Percentiles rank a stretch among this genome's conserved stretches.
Conservation (phyloP, 2,888 invertebrate genomes). For the Nephrotoma appendiculata region DNA sequence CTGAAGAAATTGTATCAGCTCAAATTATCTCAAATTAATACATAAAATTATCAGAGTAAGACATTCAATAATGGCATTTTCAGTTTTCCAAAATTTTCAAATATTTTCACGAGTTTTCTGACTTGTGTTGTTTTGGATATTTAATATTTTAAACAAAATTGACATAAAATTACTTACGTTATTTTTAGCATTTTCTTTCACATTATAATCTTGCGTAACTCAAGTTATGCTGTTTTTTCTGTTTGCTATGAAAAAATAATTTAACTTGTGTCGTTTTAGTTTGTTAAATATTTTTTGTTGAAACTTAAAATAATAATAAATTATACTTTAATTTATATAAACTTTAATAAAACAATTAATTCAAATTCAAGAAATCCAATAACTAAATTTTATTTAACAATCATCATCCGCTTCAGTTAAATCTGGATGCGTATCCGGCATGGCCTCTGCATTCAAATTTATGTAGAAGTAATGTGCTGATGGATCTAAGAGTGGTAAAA, state of each 20-base stretch:
- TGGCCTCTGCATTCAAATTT: background rate
- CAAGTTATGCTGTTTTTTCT: no score
- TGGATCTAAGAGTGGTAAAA: no score
- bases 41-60: no score
- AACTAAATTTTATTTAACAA: background rate
- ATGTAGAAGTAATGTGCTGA: background rate
- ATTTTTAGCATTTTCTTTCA: background rate
- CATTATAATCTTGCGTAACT: no score
- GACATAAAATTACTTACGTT: background rate
- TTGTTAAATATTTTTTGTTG: no score
- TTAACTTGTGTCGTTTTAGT: no score
- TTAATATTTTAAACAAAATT: background rate
- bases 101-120: background rate
- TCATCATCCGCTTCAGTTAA: background rate
- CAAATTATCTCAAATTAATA: no score
- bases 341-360: background rate
- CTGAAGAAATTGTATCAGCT: no score
- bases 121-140: background rate
- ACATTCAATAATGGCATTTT: background rate
- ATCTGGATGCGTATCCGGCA: background rate
- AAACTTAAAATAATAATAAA: no score
- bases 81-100: background rate
- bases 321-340: no score
- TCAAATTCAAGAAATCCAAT: background rate
- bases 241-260: no score